Base-by-base conservation (phyloP, 2,113 vertebrate species). In the Tinamus guttatus region DNA sequence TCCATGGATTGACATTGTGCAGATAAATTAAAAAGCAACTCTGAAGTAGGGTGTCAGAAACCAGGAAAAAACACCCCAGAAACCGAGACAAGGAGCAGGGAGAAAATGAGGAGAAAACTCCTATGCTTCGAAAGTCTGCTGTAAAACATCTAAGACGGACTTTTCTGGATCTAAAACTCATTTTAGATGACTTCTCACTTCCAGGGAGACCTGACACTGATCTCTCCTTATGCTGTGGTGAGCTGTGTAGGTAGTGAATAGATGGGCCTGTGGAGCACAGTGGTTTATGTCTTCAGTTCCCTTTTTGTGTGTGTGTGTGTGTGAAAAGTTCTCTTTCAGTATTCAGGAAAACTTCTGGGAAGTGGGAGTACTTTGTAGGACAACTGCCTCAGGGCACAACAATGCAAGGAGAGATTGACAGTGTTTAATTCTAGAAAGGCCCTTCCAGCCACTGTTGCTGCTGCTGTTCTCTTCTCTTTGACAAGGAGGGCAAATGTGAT, bases 401-500 rank as follows among this genome's bases (percentile, higher is more conserved):
- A 73, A 71, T 79, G 47, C 52, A 49, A 92, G 80, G 83, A 86
- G 36, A 94, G 27, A 69, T 74, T 96, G 92, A 89, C 95, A 93
- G 74, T 19, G 92, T 92, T 90, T 81, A 84, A 95, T 86, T 95
- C 87, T 77, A 78, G 80, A 92, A 94, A 87, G 52, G 41, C 24
- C 92, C 90, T 96, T 92, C 73, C 62, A 92, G 92, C 69, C 0
- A 79, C 22, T 73, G 9, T 77, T 96, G 88, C 95, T 93, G 92
- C 49, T 96, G 90, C 21, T 2, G 1, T 79, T 87, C 78, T 94
- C 80, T 88, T 95, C 69, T 82, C 36, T 96, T 91, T 95, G 94
- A 92, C 90, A 95, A 52, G 73, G 90, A 92, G 88, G 88, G 62
- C 83, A 79, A 93, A 90, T 25, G 36, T 34, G 70, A 63, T 56